Base-by-base conservation (phyloP, 1,140 invertebrate genomes). In the Pseudomyrmex dendroicus region DNA sequence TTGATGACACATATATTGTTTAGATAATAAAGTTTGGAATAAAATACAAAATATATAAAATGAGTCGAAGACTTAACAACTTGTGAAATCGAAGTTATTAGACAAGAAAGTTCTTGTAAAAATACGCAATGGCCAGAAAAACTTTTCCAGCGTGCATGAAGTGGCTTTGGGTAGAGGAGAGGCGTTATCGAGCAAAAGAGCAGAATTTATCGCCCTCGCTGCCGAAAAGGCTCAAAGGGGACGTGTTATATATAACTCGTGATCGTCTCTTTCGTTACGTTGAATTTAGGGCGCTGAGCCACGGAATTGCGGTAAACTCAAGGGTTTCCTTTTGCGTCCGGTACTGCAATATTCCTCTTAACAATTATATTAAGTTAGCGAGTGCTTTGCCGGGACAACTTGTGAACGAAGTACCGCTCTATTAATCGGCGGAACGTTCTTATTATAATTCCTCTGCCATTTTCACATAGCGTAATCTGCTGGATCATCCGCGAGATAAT, bases 231-330 rank as follows among this genome's bases (percentile, higher is more conserved):
- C n/a, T 80, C 66, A 80, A 80, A 80, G 44, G 12, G 76, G n/a
- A 17, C 20, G 25, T 13, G 17, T 50, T 63, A 61, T 59, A 72
- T 48, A 80, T 59, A 80, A 72, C 52, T 25, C 20, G 52, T 48
- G 76, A 78, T 78, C 64, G 54, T 80, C 66, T 72, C 66, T 80
- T 80, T 80, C 76, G 46, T 78, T 68, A 57, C 72, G 52, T 57
- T 67, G 61, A 48, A 83, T 67, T 83, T 77, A 77, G 22, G 54
- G 74, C 17, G 48, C 17, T 13, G 8, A 50, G 8, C 48, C 62
- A n/a, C 52, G 56, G 22, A 68, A 83, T 83, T 77, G 54, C 63
- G 52, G 54, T 57, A 61, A 78, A 67, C 25, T 77, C 44, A 10
- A 61, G 35, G 35, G 20, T 46, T 52, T 63, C 54, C 54, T 57